These are phyloP conservation scores for Halictus ligatus DNA, from an alignment of 2,888 invertebrate genomes.

Conservation along the genomic window DNA sequence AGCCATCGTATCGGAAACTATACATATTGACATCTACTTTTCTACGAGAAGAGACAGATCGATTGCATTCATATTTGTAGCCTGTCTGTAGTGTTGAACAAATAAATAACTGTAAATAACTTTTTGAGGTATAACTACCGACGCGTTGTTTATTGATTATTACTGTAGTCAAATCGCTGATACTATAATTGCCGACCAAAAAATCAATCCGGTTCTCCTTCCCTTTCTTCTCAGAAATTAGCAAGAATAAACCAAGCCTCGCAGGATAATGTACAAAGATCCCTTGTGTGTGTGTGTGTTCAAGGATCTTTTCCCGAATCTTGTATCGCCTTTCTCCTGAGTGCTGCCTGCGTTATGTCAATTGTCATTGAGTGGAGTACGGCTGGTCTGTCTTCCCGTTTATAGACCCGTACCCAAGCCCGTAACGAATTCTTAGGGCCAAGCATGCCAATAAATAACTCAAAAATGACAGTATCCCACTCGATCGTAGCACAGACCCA, in stretches of 20 bases:
- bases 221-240: background rate
- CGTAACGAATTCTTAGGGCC: no score
- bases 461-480: no score
- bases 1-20: background rate
- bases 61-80: background rate
- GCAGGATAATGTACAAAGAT: no score
- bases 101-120: background rate
- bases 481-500: no score
- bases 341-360: no score
- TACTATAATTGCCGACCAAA: background rate
- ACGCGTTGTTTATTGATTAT: background rate
- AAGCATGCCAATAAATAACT: no score
- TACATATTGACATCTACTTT: background rate
- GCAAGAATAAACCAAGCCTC: background rate
- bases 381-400: no score
- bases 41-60: constrained; percentile 9
- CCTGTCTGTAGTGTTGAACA: constrained; percentile 5
- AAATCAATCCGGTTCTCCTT: background rate
- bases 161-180: background rate
- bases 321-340: no score
- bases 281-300: no score
- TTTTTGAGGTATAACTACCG: background rate
- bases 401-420: no score
- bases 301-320: no score
- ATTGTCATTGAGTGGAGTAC: no score